Evolutionary conservation across 2,888 invertebrate species (phyloP).

Genomic region (Eurytoma adleriae): DNA sequence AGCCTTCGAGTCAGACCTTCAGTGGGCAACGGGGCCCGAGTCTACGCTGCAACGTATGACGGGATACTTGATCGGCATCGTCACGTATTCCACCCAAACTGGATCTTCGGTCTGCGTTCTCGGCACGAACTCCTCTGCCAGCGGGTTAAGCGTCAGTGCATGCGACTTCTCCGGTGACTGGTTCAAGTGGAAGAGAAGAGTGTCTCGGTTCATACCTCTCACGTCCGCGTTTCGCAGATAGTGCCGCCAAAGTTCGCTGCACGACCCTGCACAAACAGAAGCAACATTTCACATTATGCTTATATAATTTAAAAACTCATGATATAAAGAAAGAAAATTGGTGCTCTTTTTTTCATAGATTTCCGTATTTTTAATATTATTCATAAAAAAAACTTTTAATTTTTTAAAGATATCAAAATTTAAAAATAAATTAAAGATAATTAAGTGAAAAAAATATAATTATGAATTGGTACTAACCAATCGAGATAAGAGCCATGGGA

Average conservation of each 20-base stretch:
- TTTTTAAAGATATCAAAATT: neutral
- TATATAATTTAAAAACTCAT: no score
- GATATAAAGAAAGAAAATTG: no score
- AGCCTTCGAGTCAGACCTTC: no score
- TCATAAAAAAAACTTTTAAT: no score
- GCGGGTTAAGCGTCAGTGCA: constrained; percentile 82
- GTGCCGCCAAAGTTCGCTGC: constrained; percentile 88
- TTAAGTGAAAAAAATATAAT: neutral
- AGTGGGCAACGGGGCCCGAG: neutral
- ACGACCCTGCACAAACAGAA: constrained; percentile 74
- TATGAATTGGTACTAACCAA: constrained; percentile 76
- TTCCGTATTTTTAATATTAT: no score
- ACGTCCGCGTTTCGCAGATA: constrained; percentile 79
- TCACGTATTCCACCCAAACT: constrained; percentile 63
- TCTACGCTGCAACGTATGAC: constrained; percentile 59
- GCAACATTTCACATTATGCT: no score
- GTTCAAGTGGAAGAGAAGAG: constrained; percentile 55
- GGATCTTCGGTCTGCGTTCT: constrained; percentile 70
- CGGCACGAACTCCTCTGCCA: constrained; percentile 89
- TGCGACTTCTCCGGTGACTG: constrained; percentile 43
- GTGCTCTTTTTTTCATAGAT: neutral
- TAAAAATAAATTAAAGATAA: neutral
- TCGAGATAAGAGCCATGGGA: constrained; percentile 87
- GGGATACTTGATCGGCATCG: constrained; percentile 61
- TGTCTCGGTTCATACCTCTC: constrained; percentile 64